phyloP scores from a whole-genome alignment of 2,888 invertebrate species.

The Pycnomerus fuliginosus region DNA sequence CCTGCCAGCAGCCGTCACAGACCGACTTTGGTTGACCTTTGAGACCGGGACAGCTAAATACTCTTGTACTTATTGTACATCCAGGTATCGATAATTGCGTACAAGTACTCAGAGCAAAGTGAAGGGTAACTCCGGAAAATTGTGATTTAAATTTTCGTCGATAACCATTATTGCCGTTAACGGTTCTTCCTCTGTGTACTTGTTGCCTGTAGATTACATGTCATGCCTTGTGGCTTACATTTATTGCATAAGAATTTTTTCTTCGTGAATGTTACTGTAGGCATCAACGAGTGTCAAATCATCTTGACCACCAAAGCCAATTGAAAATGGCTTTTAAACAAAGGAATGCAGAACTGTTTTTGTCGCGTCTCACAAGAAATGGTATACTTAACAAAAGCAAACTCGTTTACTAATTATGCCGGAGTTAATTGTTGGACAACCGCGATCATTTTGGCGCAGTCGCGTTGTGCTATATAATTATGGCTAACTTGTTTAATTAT shows the following conservation, averaged over 20 bases:
- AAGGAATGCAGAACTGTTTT: too few relatives aligned
- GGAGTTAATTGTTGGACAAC: conserved; percentile 26
- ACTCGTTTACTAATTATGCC: conserved; percentile 23
- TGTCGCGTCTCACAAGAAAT: too few relatives aligned
- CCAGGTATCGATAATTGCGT: conserved; percentile 19
- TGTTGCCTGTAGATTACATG: conserved; percentile 20
- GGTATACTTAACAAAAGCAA: conserved; percentile 20
- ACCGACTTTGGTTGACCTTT: conserved; percentile 22
- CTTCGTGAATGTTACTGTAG: too few relatives aligned
- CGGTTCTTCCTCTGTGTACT: conserved; percentile 18
- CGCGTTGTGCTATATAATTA: conserved; percentile 27
- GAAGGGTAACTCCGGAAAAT: conserved; percentile 15
- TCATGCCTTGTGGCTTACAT: conserved; percentile 8
- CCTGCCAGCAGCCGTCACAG: conserved; percentile 21
- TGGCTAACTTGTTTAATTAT: conserved; percentile 31
- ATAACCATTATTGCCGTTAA: conserved; percentile 21
- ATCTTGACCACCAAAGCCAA: too few relatives aligned
- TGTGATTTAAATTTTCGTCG: conserved; percentile 19
- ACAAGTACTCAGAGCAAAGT: conserved; percentile 9
- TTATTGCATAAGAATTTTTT: conserved; percentile 4
- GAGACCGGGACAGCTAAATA: conserved; percentile 12
- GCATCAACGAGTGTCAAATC: too few relatives aligned
- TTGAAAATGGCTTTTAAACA: too few relatives aligned
- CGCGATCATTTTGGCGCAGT: conserved; percentile 28
- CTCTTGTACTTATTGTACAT: conserved; percentile 22